Percentiles rank a stretch among this genome's conserved stretches.
phyloP scores from a whole-genome alignment of 2,888 invertebrate species.

The Acanthococcus lagerstroemiae region DNA sequence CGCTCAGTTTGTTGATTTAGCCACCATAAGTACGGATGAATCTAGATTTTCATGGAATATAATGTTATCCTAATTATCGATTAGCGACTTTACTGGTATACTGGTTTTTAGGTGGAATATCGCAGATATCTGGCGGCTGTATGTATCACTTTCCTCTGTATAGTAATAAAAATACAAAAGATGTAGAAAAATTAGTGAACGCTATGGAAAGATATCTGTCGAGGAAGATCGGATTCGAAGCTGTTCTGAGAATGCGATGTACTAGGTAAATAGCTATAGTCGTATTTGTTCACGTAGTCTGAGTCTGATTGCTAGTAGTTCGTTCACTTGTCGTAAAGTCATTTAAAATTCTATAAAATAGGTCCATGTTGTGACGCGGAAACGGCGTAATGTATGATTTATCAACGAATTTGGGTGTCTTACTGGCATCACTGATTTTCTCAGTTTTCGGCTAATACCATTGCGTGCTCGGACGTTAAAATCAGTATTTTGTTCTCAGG shows the following conservation, averaged over 20 bases:
- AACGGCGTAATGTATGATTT: too few species aligned
- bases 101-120: constrained; percentile 61
- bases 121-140: constrained; percentile 89
- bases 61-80: too few species aligned
- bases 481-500: constrained; percentile 41
- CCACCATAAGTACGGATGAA: constrained; percentile 72
- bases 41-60: too few species aligned
- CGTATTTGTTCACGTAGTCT: too few species aligned
- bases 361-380: not conserved
- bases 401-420: not conserved
- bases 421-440: not conserved
- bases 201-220: constrained; percentile 81
- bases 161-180: constrained; percentile 56
- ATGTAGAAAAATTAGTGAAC: constrained; percentile 63
- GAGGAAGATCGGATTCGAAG: constrained; percentile 96
- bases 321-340: too few species aligned
- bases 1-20: constrained; percentile 86
- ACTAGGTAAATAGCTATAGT: constrained; percentile 64
- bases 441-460: not conserved
- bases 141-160: constrained; percentile 88
- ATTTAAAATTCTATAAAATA: too few species aligned
- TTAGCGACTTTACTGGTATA: not conserved
- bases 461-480: not conserved
- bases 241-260: constrained; percentile 94
- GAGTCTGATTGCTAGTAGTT: too few species aligned